Conservation (phyloP, 1,140 invertebrate species). For the Drosophila carrolli region DNA sequence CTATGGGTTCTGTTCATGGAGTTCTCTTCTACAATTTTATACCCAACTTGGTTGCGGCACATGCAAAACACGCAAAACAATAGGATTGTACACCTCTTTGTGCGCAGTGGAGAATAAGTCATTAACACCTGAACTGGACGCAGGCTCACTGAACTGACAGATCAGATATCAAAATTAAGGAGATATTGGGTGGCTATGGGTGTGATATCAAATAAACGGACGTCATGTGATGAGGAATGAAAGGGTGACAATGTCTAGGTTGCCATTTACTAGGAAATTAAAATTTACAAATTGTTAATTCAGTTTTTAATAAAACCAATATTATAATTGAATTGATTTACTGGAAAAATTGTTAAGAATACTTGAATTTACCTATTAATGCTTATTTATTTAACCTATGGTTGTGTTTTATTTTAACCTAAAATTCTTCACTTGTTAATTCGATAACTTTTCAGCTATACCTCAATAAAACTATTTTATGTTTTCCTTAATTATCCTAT, state of each 20-base stretch:
- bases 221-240: neutral
- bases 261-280: too few species aligned
- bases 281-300: too few species aligned
- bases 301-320: too few species aligned
- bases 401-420: too few species aligned
- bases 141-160: slow-evolving; percentile 63
- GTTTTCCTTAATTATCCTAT: neutral
- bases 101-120: slow-evolving; percentile 55
- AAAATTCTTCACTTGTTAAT: too few species aligned
- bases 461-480: neutral
- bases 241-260: neutral
- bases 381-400: too few species aligned
- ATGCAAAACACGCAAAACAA: slow-evolving; percentile 56
- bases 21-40: slow-evolving; percentile 55
- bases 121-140: slow-evolving; percentile 75
- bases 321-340: too few species aligned
- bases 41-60: slow-evolving; percentile 51
- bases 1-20: slow-evolving; percentile 14
- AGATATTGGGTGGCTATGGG: slow-evolving; percentile 1
- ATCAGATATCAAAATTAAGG: slow-evolving; percentile 55
- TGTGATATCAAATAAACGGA: neutral
- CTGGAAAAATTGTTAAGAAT: too few species aligned
- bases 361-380: too few species aligned
- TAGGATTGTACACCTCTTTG: slow-evolving; percentile 23
- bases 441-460: neutral